These are phyloP conservation scores for Zhuqinia jingwanae DNA, from an alignment of 2,888 invertebrate species.

Conservation along the genomic window DNA sequence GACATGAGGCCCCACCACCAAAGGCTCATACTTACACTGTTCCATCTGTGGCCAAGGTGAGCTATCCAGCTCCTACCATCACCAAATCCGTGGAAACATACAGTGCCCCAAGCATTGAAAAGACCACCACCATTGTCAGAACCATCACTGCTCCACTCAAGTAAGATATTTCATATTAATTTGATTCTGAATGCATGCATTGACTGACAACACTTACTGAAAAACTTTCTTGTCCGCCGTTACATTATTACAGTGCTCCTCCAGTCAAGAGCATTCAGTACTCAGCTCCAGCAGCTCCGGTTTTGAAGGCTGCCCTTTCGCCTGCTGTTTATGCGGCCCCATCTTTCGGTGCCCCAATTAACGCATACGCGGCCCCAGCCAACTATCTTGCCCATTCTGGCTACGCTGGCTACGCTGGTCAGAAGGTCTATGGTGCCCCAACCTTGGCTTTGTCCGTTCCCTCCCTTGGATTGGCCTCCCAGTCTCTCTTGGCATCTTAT, in stretches of 20 bases:
- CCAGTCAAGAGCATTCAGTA: constrained; percentile 72
- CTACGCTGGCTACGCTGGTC: neutral
- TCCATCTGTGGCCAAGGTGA: constrained; percentile 77
- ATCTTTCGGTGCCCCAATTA: constrained; percentile 31
- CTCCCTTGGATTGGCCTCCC: constrained; percentile 22
- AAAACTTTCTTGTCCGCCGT: neutral
- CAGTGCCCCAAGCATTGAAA: constrained; percentile 74
- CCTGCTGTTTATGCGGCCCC: constrained; percentile 70
- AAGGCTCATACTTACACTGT: constrained; percentile 78
- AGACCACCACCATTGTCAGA: constrained; percentile 72
- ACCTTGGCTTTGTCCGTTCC: constrained; percentile 45
- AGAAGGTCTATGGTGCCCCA: constrained; percentile 37
- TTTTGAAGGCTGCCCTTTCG: constrained; percentile 54
- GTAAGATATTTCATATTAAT: constrained; percentile 37
- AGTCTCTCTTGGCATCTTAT: constrained; percentile 39
- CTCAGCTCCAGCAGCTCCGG: constrained; percentile 66
- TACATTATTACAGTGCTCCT: constrained; percentile 63
- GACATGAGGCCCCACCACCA: constrained; percentile 78
- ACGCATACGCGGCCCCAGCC: neutral
- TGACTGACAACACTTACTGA: neutral
- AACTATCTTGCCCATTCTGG: neutral
- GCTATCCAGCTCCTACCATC: constrained; percentile 73
- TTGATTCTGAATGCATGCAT: neutral
- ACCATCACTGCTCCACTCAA: constrained; percentile 73
- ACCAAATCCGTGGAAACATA: constrained; percentile 75